These are phyloP conservation scores for Polydesmus complanatus DNA, from an alignment of 2,888 invertebrate species.

Conservation along the genomic window DNA sequence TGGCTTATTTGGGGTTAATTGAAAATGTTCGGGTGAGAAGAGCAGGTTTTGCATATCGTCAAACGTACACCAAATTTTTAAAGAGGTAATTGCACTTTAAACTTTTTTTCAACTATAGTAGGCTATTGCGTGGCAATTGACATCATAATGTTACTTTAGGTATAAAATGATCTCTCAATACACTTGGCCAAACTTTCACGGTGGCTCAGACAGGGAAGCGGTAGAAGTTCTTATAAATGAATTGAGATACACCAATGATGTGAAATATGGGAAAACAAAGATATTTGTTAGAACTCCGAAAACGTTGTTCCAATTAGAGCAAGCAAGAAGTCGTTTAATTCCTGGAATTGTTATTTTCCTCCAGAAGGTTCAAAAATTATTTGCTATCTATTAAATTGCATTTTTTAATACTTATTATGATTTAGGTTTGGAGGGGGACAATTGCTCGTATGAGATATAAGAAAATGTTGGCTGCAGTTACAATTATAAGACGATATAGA, in stretches of 20 bases:
- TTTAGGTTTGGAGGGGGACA: constrained; percentile 60
- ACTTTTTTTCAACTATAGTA: background rate
- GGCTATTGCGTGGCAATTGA: constrained; percentile 7
- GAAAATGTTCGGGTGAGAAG: constrained; percentile 91
- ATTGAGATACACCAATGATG: constrained; percentile 60
- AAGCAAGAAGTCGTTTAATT: constrained; percentile 67
- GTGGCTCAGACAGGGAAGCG: constrained; percentile 62
- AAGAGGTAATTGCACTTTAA: constrained; percentile 43
- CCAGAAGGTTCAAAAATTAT: constrained; percentile 57
- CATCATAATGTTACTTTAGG: too few relatives aligned
- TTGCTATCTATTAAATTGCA: background rate
- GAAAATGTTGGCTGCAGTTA: constrained; percentile 68
- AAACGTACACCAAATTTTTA: constrained; percentile 83
- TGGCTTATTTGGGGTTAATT: constrained; percentile 69
- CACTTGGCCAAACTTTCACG: constrained; percentile 93
- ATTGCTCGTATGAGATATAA: constrained; percentile 63
- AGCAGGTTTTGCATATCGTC: constrained; percentile 93
- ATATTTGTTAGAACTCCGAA: constrained; percentile 86
- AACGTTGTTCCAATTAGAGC: constrained; percentile 79
- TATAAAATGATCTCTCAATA: constrained; percentile 93
- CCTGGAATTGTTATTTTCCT: constrained; percentile 82
- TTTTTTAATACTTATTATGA: constrained; percentile 6
- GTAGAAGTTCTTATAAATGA: constrained; percentile 71
- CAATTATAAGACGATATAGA: constrained; percentile 67
- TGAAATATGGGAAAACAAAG: constrained; percentile 89